Percentiles rank a stretch among this genome's conserved stretches.
Conservation (phyloP, 2,888 invertebrate species). For the Buathra laborator region DNA sequence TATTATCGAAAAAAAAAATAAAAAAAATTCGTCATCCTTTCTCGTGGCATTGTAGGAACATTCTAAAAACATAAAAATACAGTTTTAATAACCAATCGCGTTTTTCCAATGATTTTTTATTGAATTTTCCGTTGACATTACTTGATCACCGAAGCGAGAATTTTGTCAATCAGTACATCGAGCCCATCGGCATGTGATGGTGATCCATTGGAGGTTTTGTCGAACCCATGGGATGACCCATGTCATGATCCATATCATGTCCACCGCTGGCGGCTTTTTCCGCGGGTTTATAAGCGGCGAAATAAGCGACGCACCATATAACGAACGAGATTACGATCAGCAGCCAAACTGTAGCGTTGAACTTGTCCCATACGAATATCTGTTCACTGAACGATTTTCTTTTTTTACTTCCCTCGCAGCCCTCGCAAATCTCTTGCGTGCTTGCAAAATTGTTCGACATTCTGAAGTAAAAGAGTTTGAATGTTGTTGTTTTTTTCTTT, state of each 20-base stretch:
- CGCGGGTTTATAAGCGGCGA: constrained; percentile 70
- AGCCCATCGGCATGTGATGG: constrained; percentile 41
- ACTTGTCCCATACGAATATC: constrained; percentile 80
- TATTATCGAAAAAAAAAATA: neutral
- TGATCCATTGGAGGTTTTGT: constrained; percentile 34
- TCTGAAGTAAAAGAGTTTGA: neutral
- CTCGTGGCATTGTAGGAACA: neutral
- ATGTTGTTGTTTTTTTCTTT: constrained; percentile 24
- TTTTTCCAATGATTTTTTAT: neutral
- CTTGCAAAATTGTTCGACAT: constrained; percentile 65
- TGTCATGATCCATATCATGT: constrained; percentile 41
- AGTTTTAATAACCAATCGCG: neutral
- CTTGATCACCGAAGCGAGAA: neutral
- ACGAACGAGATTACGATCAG: constrained; percentile 73
- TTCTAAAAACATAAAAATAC: constrained; percentile 36
- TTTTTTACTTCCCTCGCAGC: constrained; percentile 25
- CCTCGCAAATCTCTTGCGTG: constrained; percentile 44
- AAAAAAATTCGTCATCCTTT: neutral
- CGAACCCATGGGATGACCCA: constrained; percentile 43
- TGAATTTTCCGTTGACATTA: neutral
- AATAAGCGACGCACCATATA: constrained; percentile 77
- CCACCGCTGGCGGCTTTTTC: constrained; percentile 1
- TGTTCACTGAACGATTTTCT: constrained; percentile 50
- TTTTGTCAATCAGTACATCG: constrained; percentile 28
- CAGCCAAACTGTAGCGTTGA: constrained; percentile 72